These are phyloP conservation scores for Xiphias gladius DNA, from an alignment of 2,113 vertebrate genomes.

Conservation along the genomic window DNA sequence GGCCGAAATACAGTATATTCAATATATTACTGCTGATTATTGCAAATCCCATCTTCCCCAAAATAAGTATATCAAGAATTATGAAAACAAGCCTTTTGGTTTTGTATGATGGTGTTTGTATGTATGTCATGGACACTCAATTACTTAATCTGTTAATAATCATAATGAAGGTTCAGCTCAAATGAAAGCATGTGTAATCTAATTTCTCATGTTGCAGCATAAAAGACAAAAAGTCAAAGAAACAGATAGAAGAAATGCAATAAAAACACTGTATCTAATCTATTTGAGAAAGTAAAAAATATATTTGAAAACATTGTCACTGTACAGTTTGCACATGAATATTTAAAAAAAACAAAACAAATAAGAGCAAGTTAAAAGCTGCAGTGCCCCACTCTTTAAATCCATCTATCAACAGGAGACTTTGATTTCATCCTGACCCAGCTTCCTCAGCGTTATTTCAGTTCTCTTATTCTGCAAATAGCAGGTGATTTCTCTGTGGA, in stretches of 20 bases:
- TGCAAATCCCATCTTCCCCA: background rate
- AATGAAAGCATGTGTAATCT: background rate
- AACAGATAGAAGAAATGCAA: background rate
- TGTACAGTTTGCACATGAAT: no score
- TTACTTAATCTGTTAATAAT: background rate
- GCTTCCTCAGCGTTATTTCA: slow-evolving; percentile 7
- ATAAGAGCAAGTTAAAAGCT: background rate
- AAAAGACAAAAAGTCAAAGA: background rate
- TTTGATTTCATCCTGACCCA: background rate
- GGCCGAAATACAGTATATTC: background rate
- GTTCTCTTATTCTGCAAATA: slow-evolving; percentile 5
- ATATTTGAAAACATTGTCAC: no score
- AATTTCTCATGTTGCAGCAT: background rate
- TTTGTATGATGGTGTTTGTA: background rate
- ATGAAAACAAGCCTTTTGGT: background rate
- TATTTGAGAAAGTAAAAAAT: background rate
- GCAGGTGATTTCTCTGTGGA: slow-evolving; percentile 56
- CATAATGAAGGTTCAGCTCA: background rate
- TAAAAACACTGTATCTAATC: background rate
- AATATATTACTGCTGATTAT: background rate
- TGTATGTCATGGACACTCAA: background rate
- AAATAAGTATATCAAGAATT: background rate
- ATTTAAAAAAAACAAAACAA: no score
- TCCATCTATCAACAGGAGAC: background rate
- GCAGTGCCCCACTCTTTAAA: background rate